A percentile compares a stretch with the other conserved stretches of the same genome.
phyloP scores from a whole-genome alignment of 2,797 vertebrate genomes.

The Gadopsis bispinosus region DNA sequence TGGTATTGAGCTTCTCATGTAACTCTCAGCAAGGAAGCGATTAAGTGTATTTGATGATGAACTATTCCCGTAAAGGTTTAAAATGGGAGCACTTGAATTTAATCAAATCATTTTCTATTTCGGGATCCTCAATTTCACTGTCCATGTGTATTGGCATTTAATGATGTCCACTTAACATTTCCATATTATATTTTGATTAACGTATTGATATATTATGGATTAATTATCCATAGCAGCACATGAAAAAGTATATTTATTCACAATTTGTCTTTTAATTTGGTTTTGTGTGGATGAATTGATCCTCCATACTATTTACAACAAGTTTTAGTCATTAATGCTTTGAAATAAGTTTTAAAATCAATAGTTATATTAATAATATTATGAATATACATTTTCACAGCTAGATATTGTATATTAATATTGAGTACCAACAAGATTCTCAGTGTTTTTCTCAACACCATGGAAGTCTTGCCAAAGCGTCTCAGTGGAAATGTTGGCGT shows the following conservation, averaged over 20 bases:
- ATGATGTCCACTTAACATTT: neutral
- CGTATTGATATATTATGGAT: neutral
- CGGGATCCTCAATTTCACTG: neutral
- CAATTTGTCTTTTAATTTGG: neutral
- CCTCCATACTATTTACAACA: neutral
- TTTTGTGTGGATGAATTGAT: neutral
- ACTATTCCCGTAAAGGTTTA: neutral
- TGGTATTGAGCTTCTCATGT: neutral
- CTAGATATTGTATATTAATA: neutral
- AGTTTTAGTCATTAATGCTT: neutral
- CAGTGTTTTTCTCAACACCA: constrained; percentile 14
- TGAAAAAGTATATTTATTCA: neutral
- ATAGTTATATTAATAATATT: too few species aligned
- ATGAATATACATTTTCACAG: constrained; percentile 1
- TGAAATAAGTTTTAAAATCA: neutral
- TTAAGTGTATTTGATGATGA: neutral
- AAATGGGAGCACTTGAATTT: neutral
- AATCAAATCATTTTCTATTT: neutral
- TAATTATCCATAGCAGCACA: neutral
- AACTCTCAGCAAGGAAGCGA: neutral
- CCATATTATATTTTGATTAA: neutral
- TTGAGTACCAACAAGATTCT: neutral
- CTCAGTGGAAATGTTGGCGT: constrained; percentile 32
- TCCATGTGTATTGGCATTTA: neutral
- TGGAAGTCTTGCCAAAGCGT: constrained; percentile 28